Evolutionary conservation across 2,888 invertebrate species (phyloP).

Genomic region (Ectropis crepuscularia): DNA sequence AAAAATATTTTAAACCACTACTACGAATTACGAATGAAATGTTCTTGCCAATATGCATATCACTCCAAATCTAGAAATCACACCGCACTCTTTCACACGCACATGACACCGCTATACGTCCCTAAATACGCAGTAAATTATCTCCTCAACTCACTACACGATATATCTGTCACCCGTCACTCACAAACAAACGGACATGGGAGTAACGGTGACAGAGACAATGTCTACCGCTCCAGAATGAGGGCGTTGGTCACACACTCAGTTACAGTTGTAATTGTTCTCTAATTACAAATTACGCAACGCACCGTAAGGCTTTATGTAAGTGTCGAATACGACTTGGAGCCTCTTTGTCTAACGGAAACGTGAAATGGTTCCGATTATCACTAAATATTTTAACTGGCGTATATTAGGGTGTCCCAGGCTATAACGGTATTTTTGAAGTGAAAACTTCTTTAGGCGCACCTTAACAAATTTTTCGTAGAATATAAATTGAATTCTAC

Average conservation of each 20-base stretch:
- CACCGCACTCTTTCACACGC: too few species aligned
- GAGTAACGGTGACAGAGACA: background rate
- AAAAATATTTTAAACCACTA: too few species aligned
- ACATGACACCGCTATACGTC: background rate
- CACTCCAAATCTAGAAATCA: too few species aligned
- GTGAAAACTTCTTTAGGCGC: too few species aligned
- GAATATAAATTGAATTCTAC: too few species aligned
- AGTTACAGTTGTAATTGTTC: constrained; percentile 69
- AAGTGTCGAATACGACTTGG: constrained; percentile 51
- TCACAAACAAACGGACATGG: background rate
- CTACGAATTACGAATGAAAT: too few species aligned
- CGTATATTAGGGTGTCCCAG: background rate
- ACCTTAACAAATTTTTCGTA: too few species aligned
- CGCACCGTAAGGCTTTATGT: constrained; percentile 62
- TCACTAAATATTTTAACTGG: constrained; percentile 6
- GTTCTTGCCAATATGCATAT: too few species aligned
- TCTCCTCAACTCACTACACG: background rate
- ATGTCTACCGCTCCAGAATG: constrained; percentile 18
- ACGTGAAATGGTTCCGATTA: constrained; percentile 17
- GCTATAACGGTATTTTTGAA: too few species aligned
- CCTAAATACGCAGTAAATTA: background rate
- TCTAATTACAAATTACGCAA: constrained; percentile 68
- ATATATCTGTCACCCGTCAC: background rate
- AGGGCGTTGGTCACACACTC: constrained; percentile 54
- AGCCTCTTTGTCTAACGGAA: constrained; percentile 27